These are phyloP conservation scores for Notarius lentiginosus DNA, from an alignment of 2,113 vertebrate species.

Conservation along the genomic window DNA sequence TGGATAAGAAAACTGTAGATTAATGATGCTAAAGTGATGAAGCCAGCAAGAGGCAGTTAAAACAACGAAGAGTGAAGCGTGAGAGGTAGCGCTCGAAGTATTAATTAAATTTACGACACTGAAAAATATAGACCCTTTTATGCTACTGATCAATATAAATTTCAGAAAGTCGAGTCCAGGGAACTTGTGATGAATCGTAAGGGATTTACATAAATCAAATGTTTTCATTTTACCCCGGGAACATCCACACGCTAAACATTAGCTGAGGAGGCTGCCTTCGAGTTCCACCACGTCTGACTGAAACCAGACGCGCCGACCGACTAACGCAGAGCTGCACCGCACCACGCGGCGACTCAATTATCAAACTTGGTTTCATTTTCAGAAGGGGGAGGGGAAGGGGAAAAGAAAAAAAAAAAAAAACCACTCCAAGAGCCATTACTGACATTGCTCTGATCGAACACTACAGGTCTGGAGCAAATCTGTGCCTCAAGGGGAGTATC, in stretches of 20 bases:
- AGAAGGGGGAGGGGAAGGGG: too few relatives aligned
- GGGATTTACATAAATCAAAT: neutral
- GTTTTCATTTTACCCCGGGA: neutral
- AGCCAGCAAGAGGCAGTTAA: slow-evolving; percentile 5
- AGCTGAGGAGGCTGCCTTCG: neutral
- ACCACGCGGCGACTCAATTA: neutral
- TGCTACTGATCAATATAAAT: slow-evolving; percentile 6
- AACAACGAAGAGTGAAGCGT: slow-evolving; percentile 13
- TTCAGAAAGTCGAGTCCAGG: neutral
- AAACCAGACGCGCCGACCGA: neutral
- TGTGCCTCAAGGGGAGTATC: slow-evolving; percentile 10
- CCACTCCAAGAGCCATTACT: neutral
- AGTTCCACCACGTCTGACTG: neutral
- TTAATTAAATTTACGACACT: slow-evolving; percentile 11
- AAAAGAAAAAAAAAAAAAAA: neutral
- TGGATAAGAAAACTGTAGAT: slow-evolving; percentile 12
- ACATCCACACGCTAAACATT: neutral
- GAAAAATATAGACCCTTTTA: neutral
- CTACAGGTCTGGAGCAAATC: slow-evolving; percentile 1
- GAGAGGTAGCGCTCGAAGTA: slow-evolving; percentile 43
- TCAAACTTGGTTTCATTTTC: neutral
- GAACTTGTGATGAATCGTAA: neutral
- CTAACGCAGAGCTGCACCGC: neutral
- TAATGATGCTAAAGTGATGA: neutral
- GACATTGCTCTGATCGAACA: slow-evolving; percentile 10